These are phyloP conservation scores for Perizoma affinitatum DNA, from an alignment of 2,888 invertebrate genomes.

Conservation along the genomic window DNA sequence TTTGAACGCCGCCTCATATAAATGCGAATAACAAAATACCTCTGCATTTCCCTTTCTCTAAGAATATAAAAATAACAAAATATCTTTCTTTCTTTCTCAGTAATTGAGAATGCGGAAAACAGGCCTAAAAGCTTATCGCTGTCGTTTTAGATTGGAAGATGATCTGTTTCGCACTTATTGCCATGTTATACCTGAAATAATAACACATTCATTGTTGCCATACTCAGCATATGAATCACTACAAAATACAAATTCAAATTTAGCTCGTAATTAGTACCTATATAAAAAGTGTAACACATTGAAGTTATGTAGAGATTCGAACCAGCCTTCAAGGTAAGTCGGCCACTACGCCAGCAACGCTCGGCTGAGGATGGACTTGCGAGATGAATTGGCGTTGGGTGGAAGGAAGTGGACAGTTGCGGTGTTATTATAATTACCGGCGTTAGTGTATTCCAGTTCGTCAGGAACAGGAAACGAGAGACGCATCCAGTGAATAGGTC, in stretches of 20 bases:
- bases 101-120: too few species aligned
- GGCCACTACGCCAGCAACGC: not conserved
- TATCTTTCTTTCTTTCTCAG: too few species aligned
- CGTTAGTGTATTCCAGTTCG: constrained; percentile 9
- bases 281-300: too few species aligned
- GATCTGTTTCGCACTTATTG: too few species aligned
- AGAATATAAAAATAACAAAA: too few species aligned
- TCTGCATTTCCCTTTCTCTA: not conserved
- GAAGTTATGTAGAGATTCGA: not conserved
- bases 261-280: too few species aligned
- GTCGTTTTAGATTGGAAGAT: too few species aligned
- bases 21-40: not conserved
- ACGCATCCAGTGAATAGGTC: constrained; percentile 5
- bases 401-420: constrained; percentile 14
- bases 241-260: too few species aligned
- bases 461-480: not conserved
- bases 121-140: too few species aligned
- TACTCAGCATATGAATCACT: too few species aligned
- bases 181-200: too few species aligned
- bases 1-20: constrained; percentile 6
- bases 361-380: constrained; percentile 12
- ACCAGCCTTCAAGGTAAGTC: not conserved
- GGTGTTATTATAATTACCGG: constrained; percentile 17
- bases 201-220: too few species aligned
- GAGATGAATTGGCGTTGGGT: constrained; percentile 2